Evolutionary conservation across 1,140 invertebrate species (phyloP).

Genomic region (Drosophila kikkawai): DNA sequence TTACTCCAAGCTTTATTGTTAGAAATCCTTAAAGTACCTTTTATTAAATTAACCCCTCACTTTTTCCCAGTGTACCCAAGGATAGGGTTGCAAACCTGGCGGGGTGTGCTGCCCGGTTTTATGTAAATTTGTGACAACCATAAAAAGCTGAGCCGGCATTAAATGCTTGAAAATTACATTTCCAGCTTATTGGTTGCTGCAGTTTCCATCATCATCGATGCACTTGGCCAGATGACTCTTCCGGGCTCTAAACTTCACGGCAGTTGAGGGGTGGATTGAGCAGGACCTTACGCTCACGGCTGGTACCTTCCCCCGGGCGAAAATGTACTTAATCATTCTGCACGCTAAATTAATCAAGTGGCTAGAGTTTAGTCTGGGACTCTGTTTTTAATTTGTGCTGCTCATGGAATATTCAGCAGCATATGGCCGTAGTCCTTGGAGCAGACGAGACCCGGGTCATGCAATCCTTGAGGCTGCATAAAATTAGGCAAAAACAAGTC

Average conservation of each 20-base stretch:
- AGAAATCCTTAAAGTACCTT: neutral
- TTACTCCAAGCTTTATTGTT: too few relatives aligned
- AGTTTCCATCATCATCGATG: conserved; percentile 35
- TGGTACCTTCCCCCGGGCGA: conserved; percentile 50
- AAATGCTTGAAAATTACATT: conserved; percentile 60
- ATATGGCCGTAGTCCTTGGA: conserved; percentile 53
- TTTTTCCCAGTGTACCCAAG: conserved; percentile 16
- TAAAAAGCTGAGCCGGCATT: conserved; percentile 59
- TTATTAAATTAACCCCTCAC: neutral
- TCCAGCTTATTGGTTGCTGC: conserved; percentile 39
- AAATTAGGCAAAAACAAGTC: conserved; percentile 75
- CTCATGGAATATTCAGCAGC: conserved; percentile 80
- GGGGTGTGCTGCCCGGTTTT: conserved; percentile 30
- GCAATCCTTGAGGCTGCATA: conserved; percentile 73
- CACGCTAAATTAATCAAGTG: conserved; percentile 84
- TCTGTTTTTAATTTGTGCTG: conserved; percentile 76
- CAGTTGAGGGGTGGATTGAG: conserved; percentile 18
- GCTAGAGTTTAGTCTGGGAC: conserved; percentile 59
- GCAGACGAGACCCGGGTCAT: conserved; percentile 30
- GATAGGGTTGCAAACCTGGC: conserved; percentile 60
- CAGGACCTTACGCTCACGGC: conserved; percentile 10
- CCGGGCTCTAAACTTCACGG: conserved; percentile 12
- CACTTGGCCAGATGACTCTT: conserved; percentile 52
- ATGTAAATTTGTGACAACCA: conserved; percentile 62
- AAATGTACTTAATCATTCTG: conserved; percentile 84